Base-by-base conservation (phyloP, 2,113 vertebrate genomes). In the Xerus inauris region DNA sequence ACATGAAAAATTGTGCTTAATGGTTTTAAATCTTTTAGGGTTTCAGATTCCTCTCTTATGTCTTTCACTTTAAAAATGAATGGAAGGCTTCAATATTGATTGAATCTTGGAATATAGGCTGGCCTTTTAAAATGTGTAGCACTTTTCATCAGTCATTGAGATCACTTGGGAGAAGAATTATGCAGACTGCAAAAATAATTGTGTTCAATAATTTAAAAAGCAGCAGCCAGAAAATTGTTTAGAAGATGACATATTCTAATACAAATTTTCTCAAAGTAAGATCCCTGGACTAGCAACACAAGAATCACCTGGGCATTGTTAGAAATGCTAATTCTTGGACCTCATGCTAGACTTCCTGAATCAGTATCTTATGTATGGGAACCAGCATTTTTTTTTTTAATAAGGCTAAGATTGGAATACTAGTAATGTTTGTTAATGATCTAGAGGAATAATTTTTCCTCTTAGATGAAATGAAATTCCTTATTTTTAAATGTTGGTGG, bases 41-140 rank as follows among this genome's bases (percentile, higher is more conserved):
- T n/a, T 77, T 32, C 30, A 42, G 28, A 76, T 85, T 82, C 9
- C 26, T 45, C 30, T 38, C 47, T 92, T 75, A n/a, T 69, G 89
- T 90, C 6, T 38, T 87, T 92, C 91, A 59, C 86, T 90, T 90
- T 85, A 59, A 65, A 92, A 95, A n/a, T 71, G 35, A 91, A 59
- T 51, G 76, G 85, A 92, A 96, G 71, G 24, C n/a, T 10, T 75
- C 9, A 47, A 49, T 69, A 76, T 81, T 76, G 38, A 79, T 5
- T 47, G 11, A 28, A 71, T 26, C 24, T 94, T 84, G 20, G 51
- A 67, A 84, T 59, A 54, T 16, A 77, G 35, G 1, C 5, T 77
- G 26, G 12, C 10, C 49, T 88, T 35, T 90, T 51, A 76, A 95
- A 82, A 26, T 22, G 13, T 13, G 49, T 10, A 87, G 14, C 2